These are phyloP conservation scores for Bombus waltoni DNA, from an alignment of 1,140 invertebrate species.

Conservation along the genomic window DNA sequence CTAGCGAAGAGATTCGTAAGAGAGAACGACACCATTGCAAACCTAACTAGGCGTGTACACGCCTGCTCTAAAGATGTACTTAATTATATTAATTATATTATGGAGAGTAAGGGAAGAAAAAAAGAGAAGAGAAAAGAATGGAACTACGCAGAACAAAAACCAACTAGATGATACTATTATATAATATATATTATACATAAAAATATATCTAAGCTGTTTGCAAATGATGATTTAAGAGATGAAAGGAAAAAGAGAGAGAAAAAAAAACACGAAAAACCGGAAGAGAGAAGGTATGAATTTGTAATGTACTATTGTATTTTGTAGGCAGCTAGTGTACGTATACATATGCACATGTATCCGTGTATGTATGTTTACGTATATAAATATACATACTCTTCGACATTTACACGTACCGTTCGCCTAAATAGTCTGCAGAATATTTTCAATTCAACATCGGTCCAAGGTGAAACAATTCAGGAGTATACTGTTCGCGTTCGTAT, in stretches of 20 bases:
- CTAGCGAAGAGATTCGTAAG: slow-evolving; percentile 38
- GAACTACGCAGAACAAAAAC: slow-evolving; percentile 67
- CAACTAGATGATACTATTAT: slow-evolving; percentile 73
- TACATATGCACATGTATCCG: slow-evolving; percentile 66
- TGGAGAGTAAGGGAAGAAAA: slow-evolving; percentile 13
- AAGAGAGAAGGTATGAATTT: slow-evolving; percentile 67
- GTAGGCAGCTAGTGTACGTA: slow-evolving; percentile 75
- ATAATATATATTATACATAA: slow-evolving; percentile 68
- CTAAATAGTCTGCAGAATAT: slow-evolving; percentile 59
- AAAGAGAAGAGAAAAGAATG: slow-evolving; percentile 29
- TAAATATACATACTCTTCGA: slow-evolving; percentile 61
- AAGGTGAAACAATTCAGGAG: slow-evolving; percentile 4
- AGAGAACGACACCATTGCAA: slow-evolving; percentile 48
- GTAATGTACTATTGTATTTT: slow-evolving; percentile 75
- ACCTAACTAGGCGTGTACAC: slow-evolving; percentile 54
- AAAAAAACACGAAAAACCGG: slow-evolving; percentile 31
- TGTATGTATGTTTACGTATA: slow-evolving; percentile 67
- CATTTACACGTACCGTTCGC: slow-evolving; percentile 56
- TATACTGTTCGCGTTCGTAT: not conserved
- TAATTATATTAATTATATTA: slow-evolving; percentile 65
- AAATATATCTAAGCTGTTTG: slow-evolving; percentile 74
- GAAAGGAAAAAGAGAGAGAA: not conserved
- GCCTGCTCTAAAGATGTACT: slow-evolving; percentile 71
- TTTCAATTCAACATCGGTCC: slow-evolving; percentile 48
- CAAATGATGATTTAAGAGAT: slow-evolving; percentile 65